Evolutionary conservation across 2,888 invertebrate genomes (phyloP).

Genomic region (Cantharis rustica): DNA sequence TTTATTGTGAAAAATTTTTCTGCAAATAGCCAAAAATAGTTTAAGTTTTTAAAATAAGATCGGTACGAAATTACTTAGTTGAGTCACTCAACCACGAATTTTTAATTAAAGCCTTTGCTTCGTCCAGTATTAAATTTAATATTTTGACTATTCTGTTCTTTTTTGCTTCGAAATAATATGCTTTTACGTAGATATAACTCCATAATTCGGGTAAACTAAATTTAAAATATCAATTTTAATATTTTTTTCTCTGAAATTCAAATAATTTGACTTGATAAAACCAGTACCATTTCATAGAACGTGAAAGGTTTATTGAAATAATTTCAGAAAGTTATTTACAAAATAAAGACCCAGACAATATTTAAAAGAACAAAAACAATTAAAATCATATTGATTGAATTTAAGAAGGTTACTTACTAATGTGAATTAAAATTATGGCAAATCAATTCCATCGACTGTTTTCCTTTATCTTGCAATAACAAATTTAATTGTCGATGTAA

Average conservation of each 20-base stretch:
- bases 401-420: not conserved
- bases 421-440: not conserved
- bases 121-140: not conserved
- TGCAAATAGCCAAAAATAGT: not conserved
- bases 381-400: too few relatives aligned
- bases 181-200: not conserved
- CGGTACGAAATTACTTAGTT: not conserved
- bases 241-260: too few relatives aligned
- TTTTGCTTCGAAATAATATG: not conserved
- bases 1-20: not conserved
- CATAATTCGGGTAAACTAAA: conserved; percentile 1
- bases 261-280: too few relatives aligned
- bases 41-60: not conserved
- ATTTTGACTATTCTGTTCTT: not conserved
- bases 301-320: too few relatives aligned
- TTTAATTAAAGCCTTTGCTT: not conserved
- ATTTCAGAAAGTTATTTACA: too few relatives aligned
- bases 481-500: not conserved
- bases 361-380: too few relatives aligned
- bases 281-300: too few relatives aligned
- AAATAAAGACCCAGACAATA: too few relatives aligned
- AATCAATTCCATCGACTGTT: not conserved
- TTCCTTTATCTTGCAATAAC: not conserved
- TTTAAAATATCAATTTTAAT: not conserved
- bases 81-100: not conserved